Base-by-base conservation (phyloP, 23 tunicate genomes). In the Halocynthia roretzi region DNA sequence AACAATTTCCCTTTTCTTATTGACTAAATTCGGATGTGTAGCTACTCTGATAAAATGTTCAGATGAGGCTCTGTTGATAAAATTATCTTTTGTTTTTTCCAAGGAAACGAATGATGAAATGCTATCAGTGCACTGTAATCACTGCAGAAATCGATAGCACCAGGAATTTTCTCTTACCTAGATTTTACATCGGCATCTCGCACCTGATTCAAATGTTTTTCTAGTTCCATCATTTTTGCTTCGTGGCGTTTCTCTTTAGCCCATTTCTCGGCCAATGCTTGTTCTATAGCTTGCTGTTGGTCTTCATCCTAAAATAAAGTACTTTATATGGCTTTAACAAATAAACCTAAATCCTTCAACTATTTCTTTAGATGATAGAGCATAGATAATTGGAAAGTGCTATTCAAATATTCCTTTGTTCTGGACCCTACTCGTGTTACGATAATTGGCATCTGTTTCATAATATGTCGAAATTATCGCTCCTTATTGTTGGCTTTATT, bases 171-270 rank as follows among this genome's bases (percentile, higher is more conserved):
- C 44, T 31, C 44, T 31, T 31, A 31, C 44, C 44, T 31, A 31
- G 44, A 31, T 31, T 31, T 31, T 31, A 31, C 44, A 31, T 31
- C 49, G n/a, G 23, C 77, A 14, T 80, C 78, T 71, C 85, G 77
- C 21, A 87, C 86, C 51, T 75, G 62, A 68, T 82, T 82, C n/a
- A 87, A 63, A 71, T 87, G 93, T 51, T 82, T 62, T 71, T 87
- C 83, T 53, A 87, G 80, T 70, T 87, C 93, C 71, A 52, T 82
- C 86, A 87, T 82, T 55, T 87, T 87, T 7, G 78, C 86, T 44
- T 81, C 80, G 66, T 87, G 93, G 7, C 83, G 71, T 49, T 71
- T 56, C 56, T 87, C 80, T 65, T 78, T 87, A 53, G 55, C 81
- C 67, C 63, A 67, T 62, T 77, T 83, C 50, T 82, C 86, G 5